phyloP scores from a whole-genome alignment of 2,888 invertebrate genomes.

The Ophion slaviceki region DNA sequence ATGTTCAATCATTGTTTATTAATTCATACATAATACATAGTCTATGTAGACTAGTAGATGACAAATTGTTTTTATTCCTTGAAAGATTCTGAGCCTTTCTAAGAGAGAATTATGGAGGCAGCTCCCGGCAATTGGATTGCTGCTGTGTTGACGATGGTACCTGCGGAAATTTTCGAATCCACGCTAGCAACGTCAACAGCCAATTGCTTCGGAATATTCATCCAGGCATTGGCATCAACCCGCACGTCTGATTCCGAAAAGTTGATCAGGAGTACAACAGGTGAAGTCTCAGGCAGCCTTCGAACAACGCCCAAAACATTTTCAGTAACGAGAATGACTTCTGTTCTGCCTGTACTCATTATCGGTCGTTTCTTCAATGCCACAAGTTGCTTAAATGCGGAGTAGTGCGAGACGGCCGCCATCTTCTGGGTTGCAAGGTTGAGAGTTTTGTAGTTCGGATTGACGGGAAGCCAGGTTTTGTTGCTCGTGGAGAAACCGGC shows the following conservation, averaged over 20 bases:
- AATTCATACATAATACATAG: not conserved
- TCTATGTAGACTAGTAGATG: too few relatives aligned
- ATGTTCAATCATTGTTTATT: not conserved
- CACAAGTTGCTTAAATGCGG: constrained; percentile 82
- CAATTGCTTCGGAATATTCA: constrained; percentile 69
- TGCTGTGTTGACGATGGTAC: constrained; percentile 56
- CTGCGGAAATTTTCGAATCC: constrained; percentile 63
- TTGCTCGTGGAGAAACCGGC: constrained; percentile 87
- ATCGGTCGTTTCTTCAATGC: constrained; percentile 84
- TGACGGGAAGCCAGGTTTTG: constrained; percentile 88
- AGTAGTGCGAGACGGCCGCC: constrained; percentile 84
- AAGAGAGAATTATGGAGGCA: constrained; percentile 66
- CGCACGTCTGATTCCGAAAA: constrained; percentile 58
- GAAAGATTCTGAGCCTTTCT: constrained; percentile 65
- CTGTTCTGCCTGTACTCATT: constrained; percentile 82
- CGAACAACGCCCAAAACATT: constrained; percentile 70
- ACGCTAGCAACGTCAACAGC: constrained; percentile 69
- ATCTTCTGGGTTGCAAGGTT: constrained; percentile 86
- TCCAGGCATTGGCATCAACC: constrained; percentile 68
- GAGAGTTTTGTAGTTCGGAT: constrained; percentile 85
- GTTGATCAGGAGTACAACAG: constrained; percentile 69
- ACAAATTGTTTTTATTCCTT: not conserved
- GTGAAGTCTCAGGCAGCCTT: constrained; percentile 42
- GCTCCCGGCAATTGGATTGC: constrained; percentile 67
- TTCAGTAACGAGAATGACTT: constrained; percentile 72